These are phyloP conservation scores for Narcine bancroftii DNA, from an alignment of 2,113 vertebrate genomes.

Conservation along the genomic window DNA sequence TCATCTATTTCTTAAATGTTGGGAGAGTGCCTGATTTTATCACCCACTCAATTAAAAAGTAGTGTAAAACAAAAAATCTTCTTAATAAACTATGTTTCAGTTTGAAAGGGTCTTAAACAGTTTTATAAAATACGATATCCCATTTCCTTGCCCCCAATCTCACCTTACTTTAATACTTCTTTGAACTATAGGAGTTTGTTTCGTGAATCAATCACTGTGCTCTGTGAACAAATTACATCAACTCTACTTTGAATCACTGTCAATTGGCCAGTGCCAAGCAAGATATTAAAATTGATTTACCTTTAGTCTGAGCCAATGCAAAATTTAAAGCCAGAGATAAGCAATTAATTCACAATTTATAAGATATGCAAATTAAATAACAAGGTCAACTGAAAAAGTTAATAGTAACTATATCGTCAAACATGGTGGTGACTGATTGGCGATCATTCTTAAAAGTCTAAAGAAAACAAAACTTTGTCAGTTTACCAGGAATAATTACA, in stretches of 20 bases:
- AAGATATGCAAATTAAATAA: background rate
- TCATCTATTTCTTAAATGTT: no score
- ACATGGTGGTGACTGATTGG: no score
- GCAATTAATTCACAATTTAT: background rate
- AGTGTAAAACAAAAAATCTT: background rate
- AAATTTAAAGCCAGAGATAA: background rate
- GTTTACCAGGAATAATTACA: no score
- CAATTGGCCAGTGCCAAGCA: background rate
- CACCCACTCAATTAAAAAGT: background rate
- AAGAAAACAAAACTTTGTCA: no score
- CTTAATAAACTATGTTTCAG: background rate
- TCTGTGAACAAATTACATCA: background rate
- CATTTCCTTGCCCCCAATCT: background rate
- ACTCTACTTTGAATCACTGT: slow-evolving; percentile 1
- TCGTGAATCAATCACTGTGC: background rate
- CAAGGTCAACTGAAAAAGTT: background rate
- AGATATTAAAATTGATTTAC: background rate
- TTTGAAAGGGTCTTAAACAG: background rate
- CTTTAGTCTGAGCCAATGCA: background rate
- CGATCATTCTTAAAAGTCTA: no score
- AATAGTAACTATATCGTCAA: no score
- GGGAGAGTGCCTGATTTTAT: no score
- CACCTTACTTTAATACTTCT: background rate
- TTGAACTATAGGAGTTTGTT: background rate
- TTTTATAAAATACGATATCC: background rate